These are phyloP conservation scores for Conus canariensis DNA, from an alignment of 2,888 invertebrate species.

Conservation along the genomic window DNA sequence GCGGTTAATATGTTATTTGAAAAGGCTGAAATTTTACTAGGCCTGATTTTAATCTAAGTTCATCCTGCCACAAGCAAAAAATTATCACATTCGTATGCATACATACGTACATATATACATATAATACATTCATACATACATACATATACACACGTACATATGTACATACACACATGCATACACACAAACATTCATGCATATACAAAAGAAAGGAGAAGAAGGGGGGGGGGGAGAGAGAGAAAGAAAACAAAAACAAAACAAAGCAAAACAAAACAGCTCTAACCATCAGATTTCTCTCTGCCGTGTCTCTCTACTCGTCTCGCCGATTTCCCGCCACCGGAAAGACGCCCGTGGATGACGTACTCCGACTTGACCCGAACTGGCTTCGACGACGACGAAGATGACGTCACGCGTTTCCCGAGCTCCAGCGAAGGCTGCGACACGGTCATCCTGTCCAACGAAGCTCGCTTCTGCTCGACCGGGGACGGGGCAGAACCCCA, in stretches of 20 bases:
- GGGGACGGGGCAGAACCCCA: too few relatives aligned
- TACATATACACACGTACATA: not conserved
- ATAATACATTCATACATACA: not conserved
- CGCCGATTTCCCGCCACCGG: too few relatives aligned
- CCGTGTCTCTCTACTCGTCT: not conserved
- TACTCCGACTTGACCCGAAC: conserved; percentile 36
- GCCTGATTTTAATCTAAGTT: too few relatives aligned
- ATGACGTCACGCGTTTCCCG: not conserved
- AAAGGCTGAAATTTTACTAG: too few relatives aligned
- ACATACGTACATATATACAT: not conserved
- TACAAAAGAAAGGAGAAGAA: not conserved
- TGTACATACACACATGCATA: too few relatives aligned
- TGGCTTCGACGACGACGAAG: not conserved
- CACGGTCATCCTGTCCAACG: conserved; percentile 26
- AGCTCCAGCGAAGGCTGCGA: not conserved
- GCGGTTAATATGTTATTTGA: too few relatives aligned
- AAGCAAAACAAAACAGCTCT: not conserved
- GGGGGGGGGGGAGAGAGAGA: too few relatives aligned
- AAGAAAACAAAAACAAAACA: not conserved
- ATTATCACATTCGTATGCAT: not conserved
- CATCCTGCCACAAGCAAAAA: too few relatives aligned
- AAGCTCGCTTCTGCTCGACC: too few relatives aligned
- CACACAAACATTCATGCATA: not conserved
- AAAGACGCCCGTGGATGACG: not conserved
- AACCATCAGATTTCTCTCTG: not conserved